phyloP scores from a whole-genome alignment of 2,113 vertebrate genomes.

The Daboia siamensis region DNA sequence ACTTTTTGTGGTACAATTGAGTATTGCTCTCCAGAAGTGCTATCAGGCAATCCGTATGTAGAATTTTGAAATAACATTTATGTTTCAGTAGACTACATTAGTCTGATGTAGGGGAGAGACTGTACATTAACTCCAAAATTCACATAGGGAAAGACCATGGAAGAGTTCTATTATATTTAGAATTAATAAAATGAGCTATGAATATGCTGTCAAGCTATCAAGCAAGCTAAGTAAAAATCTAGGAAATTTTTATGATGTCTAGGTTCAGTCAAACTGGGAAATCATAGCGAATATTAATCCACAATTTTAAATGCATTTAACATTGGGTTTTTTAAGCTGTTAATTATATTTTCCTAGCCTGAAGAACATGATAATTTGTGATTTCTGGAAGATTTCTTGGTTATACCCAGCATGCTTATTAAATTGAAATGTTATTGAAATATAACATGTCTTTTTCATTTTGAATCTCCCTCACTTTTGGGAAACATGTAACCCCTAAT shows the following conservation, averaged over 20 bases:
- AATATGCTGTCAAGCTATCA: background rate
- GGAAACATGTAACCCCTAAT: background rate
- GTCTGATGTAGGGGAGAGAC: background rate
- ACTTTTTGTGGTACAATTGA: constrained; percentile 91
- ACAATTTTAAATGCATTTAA: background rate
- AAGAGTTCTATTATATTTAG: background rate
- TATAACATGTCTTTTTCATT: background rate
- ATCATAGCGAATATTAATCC: background rate
- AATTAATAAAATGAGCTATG: background rate
- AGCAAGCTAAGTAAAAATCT: background rate
- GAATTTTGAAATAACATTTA: constrained; percentile 38
- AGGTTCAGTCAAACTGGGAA: background rate
- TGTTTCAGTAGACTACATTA: background rate
- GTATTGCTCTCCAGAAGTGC: constrained; percentile 93
- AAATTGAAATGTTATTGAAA: background rate
- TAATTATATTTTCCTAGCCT: background rate
- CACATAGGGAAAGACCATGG: background rate
- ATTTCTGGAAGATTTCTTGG: background rate
- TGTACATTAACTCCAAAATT: background rate
- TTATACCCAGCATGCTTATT: background rate
- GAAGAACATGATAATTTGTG: background rate
- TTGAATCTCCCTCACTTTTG: background rate
- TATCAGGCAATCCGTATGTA: constrained; percentile 86
- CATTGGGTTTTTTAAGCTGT: background rate
- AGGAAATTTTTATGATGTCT: background rate